Evolutionary conservation across 2,888 invertebrate genomes (phyloP).

Genomic region (Melipona bicolor): DNA sequence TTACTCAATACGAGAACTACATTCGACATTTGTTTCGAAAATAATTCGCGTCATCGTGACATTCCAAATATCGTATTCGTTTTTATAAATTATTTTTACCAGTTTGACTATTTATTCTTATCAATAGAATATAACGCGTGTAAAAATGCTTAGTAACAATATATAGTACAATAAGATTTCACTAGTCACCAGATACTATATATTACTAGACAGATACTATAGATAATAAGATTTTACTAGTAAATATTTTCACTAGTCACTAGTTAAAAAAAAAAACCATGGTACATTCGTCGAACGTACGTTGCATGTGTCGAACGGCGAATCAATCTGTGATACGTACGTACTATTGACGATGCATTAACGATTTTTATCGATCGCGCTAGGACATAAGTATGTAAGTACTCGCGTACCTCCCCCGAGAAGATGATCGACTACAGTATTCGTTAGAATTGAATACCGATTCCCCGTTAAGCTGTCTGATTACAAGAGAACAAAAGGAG

Average conservation of each 20-base stretch:
- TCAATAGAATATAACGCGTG: too few relatives aligned
- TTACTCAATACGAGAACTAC: neutral
- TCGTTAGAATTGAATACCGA: conserved; percentile 36
- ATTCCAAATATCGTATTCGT: neutral
- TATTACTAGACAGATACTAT: too few relatives aligned
- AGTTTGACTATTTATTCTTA: neutral
- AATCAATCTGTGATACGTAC: conserved; percentile 8
- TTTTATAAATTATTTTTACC: neutral
- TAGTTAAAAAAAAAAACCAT: too few relatives aligned
- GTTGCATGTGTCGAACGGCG: neutral
- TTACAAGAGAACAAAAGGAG: conserved; percentile 40
- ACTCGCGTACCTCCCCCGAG: conserved; percentile 8
- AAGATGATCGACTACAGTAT: conserved; percentile 25
- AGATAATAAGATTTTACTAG: too few relatives aligned
- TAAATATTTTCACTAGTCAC: too few relatives aligned
- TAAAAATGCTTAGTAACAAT: too few relatives aligned
- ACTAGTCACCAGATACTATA: too few relatives aligned
- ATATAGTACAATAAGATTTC: too few relatives aligned
- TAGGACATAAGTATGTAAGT: neutral
- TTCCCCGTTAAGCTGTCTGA: conserved; percentile 46
- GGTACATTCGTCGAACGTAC: neutral
- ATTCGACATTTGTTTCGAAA: neutral
- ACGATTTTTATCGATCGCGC: neutral
- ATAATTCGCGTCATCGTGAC: neutral
- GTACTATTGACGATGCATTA: conserved; percentile 1